Percentiles rank a stretch among this genome's conserved stretches.
These are phyloP conservation scores for Spilogale gracilis DNA, from an alignment of 2,113 vertebrate species.

Conservation along the genomic window DNA sequence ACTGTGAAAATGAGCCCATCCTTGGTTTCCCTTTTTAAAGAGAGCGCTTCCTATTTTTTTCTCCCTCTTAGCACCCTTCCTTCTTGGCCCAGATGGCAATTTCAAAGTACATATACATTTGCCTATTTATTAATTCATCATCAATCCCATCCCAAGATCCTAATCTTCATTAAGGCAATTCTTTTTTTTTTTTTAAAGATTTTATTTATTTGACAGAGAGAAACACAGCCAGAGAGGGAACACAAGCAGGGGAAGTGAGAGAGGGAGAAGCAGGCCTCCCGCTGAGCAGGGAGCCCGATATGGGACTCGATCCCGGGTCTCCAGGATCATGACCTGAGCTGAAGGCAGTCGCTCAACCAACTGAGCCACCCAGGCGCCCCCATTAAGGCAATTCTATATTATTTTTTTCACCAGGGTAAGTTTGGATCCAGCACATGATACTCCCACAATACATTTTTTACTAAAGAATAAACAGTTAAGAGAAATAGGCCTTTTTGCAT, in stretches of 20 bases:
- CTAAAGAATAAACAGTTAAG: conserved; percentile 35
- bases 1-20: background rate
- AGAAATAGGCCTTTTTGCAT: conserved; percentile 32
- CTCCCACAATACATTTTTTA: background rate
- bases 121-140: background rate
- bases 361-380: too few relatives aligned
- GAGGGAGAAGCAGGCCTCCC: too few relatives aligned
- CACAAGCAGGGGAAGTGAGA: too few relatives aligned
- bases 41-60: background rate
- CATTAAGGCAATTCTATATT: conserved; percentile 39
- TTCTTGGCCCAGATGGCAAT: background rate
- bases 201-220: too few relatives aligned
- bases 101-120: background rate
- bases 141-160: background rate
- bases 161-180: conserved; percentile 58
- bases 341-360: too few relatives aligned
- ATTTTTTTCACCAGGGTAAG: background rate
- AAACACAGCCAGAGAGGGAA: too few relatives aligned
- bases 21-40: background rate
- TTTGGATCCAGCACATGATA: background rate
- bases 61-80: background rate
- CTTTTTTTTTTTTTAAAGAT: background rate
- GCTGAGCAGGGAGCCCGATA: too few relatives aligned
- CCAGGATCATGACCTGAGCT: too few relatives aligned
- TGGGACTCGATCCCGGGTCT: too few relatives aligned